A percentile compares a stretch with the other conserved stretches of the same genome.
These are phyloP conservation scores for Cheilosia scutellata DNA, from an alignment of 2,888 invertebrate genomes.

Conservation along the genomic window DNA sequence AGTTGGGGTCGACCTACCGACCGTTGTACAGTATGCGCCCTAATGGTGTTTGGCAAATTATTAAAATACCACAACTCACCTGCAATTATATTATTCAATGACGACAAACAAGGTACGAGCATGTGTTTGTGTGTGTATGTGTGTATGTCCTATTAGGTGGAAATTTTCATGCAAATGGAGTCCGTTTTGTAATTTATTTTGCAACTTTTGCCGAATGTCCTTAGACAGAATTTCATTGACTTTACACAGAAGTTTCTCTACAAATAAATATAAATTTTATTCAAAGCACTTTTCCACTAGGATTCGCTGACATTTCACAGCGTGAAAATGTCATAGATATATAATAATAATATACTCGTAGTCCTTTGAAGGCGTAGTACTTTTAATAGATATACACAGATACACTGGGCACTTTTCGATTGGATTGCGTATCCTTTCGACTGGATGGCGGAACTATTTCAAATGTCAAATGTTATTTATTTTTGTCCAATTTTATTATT, in stretches of 20 bases:
- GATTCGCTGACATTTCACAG: conserved; percentile 13
- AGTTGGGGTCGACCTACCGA: conserved; percentile 22
- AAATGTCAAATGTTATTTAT: not conserved
- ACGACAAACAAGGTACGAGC: not conserved
- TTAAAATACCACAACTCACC: conserved; percentile 68
- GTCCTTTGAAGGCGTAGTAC: conserved; percentile 42
- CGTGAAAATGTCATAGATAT: not conserved
- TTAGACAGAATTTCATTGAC: conserved; percentile 46
- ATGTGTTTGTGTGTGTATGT: conserved; percentile 10
- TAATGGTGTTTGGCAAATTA: conserved; percentile 34
- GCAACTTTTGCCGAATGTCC: conserved; percentile 42
- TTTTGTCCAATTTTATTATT: conserved; percentile 29
- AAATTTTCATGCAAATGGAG: conserved; percentile 71
- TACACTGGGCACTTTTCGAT: conserved; percentile 34
- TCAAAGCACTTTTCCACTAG: conserved; percentile 32
- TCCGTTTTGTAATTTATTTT: conserved; percentile 63
- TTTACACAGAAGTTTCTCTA: conserved; percentile 24
- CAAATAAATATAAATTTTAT: conserved; percentile 38
- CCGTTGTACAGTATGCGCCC: not conserved
- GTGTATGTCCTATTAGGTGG: conserved; percentile 24
- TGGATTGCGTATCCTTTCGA: conserved; percentile 24
- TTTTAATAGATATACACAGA: conserved; percentile 29
- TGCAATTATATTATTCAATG: conserved; percentile 69
- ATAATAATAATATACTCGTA: not conserved
- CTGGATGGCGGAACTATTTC: not conserved